Conservation (phyloP, 2,888 invertebrate genomes). For the Argynnis bischoffii region DNA sequence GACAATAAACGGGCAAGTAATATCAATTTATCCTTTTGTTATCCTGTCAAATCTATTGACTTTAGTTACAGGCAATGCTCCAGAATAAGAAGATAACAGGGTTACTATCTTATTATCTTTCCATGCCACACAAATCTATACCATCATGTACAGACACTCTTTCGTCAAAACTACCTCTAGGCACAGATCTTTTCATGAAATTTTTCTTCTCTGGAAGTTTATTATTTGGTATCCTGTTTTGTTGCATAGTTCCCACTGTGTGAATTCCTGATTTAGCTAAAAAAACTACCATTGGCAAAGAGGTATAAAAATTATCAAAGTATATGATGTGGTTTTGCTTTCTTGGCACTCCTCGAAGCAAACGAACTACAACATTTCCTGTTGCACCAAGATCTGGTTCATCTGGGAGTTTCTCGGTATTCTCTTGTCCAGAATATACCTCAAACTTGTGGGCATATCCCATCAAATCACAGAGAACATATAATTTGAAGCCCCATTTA, state of each 20-base stretch:
- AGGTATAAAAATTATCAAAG: conserved; percentile 50
- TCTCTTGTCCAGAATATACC: conserved; percentile 47
- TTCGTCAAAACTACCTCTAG: conserved; percentile 53
- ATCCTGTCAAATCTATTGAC: too few species aligned
- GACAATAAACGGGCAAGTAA: too few species aligned
- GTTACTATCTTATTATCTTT: conserved; percentile 53
- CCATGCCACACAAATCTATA: conserved; percentile 52
- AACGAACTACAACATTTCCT: conserved; percentile 36
- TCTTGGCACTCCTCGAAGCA: conserved; percentile 47
- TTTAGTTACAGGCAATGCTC: too few species aligned
- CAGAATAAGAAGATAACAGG: too few species aligned
- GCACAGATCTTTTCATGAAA: conserved; percentile 52
- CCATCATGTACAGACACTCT: conserved; percentile 50
- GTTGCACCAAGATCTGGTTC: conserved; percentile 40
- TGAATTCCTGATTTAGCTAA: conserved; percentile 49
- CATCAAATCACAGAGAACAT: conserved; percentile 42
- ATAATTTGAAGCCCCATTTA: conserved; percentile 33
- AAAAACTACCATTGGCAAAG: conserved; percentile 45
- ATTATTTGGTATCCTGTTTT: conserved; percentile 50
- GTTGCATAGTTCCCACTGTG: conserved; percentile 49
- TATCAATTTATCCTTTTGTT: too few species aligned
- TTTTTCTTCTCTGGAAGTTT: conserved; percentile 50
- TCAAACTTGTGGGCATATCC: conserved; percentile 40
- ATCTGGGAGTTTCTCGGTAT: conserved; percentile 45
- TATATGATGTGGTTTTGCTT: conserved; percentile 45